Evolutionary conservation across 2,888 invertebrate species (phyloP).

Genomic region (Erpobdella octoculata): DNA sequence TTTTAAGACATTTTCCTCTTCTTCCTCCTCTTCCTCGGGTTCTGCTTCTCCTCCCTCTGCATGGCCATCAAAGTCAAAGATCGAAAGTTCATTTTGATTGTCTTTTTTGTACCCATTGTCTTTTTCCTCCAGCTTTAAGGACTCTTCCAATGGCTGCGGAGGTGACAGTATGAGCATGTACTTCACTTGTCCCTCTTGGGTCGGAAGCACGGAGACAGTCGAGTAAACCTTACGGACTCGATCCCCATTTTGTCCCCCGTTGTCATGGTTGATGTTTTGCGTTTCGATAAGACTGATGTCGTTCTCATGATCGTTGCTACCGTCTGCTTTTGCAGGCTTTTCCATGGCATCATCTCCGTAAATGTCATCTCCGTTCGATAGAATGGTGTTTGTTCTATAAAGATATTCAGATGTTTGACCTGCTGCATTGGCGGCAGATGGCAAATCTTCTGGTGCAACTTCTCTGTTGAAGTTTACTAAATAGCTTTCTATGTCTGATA

Average conservation of each 20-base stretch:
- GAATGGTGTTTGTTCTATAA: conserved; percentile 19
- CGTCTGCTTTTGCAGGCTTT: conserved; percentile 23
- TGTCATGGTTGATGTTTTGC: conserved; percentile 41
- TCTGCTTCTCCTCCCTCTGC: conserved; percentile 13
- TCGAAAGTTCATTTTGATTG: conserved; percentile 56
- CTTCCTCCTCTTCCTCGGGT: conserved; percentile 27
- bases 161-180: conserved; percentile 75
- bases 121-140: conserved; percentile 52
- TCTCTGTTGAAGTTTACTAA: conserved; percentile 74
- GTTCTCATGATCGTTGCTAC: conserved; percentile 41
- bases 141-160: conserved; percentile 54
- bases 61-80: conserved; percentile 61
- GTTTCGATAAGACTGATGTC: conserved; percentile 28
- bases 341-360: conserved; percentile 18
- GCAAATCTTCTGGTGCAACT: conserved; percentile 52
- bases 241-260: conserved; percentile 31
- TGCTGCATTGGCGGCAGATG: conserved; percentile 10
- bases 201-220: conserved; percentile 74
- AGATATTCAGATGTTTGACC: conserved; percentile 21
- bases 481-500: conserved; percentile 67
- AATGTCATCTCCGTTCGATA: conserved; percentile 14
- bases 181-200: conserved; percentile 72
- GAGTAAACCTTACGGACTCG: conserved; percentile 61
- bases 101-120: neutral
- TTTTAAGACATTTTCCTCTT: conserved; percentile 25